phyloP scores from a whole-genome alignment of 2,888 invertebrate species.

The Scaptomyza caliginosa region DNA sequence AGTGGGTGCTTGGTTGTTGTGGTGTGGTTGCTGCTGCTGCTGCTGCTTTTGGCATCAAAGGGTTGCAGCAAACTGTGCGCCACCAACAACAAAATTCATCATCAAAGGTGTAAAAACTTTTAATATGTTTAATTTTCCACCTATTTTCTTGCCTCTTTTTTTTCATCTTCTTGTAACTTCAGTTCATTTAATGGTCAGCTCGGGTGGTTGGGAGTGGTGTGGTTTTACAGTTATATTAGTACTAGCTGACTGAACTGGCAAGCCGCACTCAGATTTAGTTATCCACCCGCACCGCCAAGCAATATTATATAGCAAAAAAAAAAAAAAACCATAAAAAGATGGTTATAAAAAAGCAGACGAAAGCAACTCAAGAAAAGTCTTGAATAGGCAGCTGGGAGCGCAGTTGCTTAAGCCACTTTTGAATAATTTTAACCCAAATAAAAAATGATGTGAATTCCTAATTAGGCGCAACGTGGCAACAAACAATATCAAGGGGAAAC shows the following conservation, averaged over 20 bases:
- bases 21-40: not conserved
- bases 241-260: slow-evolving; percentile 20
- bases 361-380: slow-evolving; percentile 36
- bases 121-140: slow-evolving; percentile 81
- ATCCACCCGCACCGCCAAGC: slow-evolving; percentile 4
- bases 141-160: slow-evolving; percentile 48
- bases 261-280: slow-evolving; percentile 63
- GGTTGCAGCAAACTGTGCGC: slow-evolving; percentile 42
- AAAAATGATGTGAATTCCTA: slow-evolving; percentile 84
- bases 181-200: slow-evolving; percentile 48
- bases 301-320: slow-evolving; percentile 13
- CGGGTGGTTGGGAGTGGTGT: too few relatives aligned
- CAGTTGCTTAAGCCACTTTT: slow-evolving; percentile 78
- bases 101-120: slow-evolving; percentile 82
- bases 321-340: slow-evolving; percentile 36
- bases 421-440: slow-evolving; percentile 84
- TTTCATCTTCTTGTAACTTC: slow-evolving; percentile 2
- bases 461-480: slow-evolving; percentile 76
- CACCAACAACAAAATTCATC: slow-evolving; percentile 67
- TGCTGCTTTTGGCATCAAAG: slow-evolving; percentile 32
- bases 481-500: slow-evolving; percentile 30
- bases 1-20: not conserved
- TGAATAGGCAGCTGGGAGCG: slow-evolving; percentile 60
- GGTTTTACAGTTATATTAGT: not conserved
- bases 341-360: slow-evolving; percentile 9